Evolutionary conservation across 2,113 vertebrate genomes (phyloP).

Genomic region (Gnathonemus echidnorhynchus): DNA sequence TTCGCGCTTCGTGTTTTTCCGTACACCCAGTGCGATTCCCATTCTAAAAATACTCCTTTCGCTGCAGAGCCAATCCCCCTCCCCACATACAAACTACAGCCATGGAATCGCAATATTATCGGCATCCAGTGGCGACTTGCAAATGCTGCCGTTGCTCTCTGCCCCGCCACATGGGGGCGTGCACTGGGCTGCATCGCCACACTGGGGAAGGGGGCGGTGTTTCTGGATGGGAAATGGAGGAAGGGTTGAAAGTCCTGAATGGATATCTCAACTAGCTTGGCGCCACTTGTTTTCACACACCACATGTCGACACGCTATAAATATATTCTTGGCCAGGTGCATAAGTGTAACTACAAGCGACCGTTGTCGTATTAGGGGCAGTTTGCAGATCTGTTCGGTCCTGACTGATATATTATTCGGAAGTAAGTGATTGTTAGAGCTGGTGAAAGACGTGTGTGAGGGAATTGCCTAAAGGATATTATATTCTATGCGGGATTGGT

Average conservation of each 20-base stretch:
- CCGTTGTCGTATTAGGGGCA: not conserved
- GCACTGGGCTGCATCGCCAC: not conserved
- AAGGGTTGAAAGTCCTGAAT: not conserved
- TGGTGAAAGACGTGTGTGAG: not conserved
- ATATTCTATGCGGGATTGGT: not conserved
- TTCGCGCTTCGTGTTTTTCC: not conserved
- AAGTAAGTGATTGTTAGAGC: not conserved
- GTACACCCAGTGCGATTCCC: not conserved
- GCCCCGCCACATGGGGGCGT: not conserved
- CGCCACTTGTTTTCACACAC: not conserved
- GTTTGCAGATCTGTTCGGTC: not conserved
- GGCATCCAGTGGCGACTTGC: not conserved
- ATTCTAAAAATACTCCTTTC: not conserved
- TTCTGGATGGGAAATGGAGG: not conserved
- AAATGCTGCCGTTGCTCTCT: not conserved
- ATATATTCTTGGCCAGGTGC: not conserved
- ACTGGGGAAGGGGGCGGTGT: not conserved
- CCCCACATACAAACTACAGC: not conserved
- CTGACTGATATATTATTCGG: not conserved
- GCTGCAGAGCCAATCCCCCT: not conserved
- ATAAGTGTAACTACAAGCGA: not conserved
- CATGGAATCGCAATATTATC: conserved; percentile 1
- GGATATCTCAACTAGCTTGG: not conserved
- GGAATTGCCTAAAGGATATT: not conserved
- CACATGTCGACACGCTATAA: not conserved